Percentiles rank a stretch among this genome's conserved stretches.
Evolutionary conservation across 2,113 vertebrate species (phyloP).

Genomic region (Scytalopus superciliaris): DNA sequence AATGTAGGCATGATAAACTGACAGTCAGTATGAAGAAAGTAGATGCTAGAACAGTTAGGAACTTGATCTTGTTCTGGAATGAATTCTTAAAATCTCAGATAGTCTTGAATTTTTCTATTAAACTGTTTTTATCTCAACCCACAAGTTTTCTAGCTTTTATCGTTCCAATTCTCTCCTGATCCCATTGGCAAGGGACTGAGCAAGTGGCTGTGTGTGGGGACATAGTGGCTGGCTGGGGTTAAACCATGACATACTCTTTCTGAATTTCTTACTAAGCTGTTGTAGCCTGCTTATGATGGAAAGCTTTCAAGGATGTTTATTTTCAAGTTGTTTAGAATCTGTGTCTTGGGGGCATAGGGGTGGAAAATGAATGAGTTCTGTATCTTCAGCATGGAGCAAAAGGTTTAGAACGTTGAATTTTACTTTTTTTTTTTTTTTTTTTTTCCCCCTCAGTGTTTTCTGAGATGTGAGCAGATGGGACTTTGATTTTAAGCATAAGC

Average conservation of each 20-base stretch:
- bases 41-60: background rate
- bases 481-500: slow-evolving; percentile 2
- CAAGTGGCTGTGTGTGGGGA: background rate
- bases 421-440: background rate
- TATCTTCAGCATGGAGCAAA: background rate
- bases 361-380: background rate
- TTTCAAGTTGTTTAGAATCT: background rate
- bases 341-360: background rate
- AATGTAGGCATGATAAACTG: background rate
- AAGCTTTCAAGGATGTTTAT: background rate
- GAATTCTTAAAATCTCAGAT: background rate
- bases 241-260: background rate
- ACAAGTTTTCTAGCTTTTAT: background rate
- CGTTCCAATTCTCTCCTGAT: background rate
- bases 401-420: background rate
- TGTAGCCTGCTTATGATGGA: background rate
- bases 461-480: slow-evolving; percentile 4
- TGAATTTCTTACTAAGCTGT: background rate
- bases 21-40: background rate
- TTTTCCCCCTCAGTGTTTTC: background rate
- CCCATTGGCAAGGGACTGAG: background rate
- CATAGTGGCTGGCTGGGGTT: background rate
- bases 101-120: background rate
- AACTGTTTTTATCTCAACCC: background rate
- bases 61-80: background rate